Percentiles rank a stretch among this genome's conserved stretches.
Evolutionary conservation across 1,140 invertebrate species (phyloP).

Genomic region (Nasonia vitripennis): DNA sequence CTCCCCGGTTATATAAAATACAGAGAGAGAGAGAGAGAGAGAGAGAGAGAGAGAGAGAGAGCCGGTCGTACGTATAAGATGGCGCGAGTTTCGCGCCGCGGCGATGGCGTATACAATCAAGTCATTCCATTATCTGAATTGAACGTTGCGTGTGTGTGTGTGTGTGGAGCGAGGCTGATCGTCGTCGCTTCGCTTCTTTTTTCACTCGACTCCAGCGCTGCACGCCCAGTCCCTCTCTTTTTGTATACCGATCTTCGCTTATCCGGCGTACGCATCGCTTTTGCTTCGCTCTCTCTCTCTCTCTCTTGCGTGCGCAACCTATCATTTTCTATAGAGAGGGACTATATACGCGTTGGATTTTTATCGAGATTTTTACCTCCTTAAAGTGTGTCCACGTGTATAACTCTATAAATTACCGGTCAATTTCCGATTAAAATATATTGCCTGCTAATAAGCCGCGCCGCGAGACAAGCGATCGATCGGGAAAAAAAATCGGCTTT

Average conservation of each 20-base stretch:
- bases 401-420: too few relatives aligned
- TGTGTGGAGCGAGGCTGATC: too few relatives aligned
- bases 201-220: neutral
- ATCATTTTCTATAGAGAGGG: neutral
- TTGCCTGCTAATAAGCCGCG: slow-evolving; percentile 70
- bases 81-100: slow-evolving; percentile 7
- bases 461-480: too few relatives aligned
- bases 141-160: slow-evolving; percentile 61
- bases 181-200: neutral
- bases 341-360: too few relatives aligned
- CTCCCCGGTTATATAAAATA: neutral
- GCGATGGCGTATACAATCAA: slow-evolving; percentile 62
- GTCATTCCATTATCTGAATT: slow-evolving; percentile 74
- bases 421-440: slow-evolving; percentile 71
- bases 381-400: too few relatives aligned
- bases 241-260: neutral
- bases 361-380: too few relatives aligned
- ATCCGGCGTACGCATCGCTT: neutral
- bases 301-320: neutral
- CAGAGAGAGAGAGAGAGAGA: neutral
- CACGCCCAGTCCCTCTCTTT: neutral
- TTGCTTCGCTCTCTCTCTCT: neutral
- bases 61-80: neutral
- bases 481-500: neutral
- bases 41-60: neutral